Conservation (phyloP, 2,113 vertebrate genomes). For the Rostratula benghalensis region DNA sequence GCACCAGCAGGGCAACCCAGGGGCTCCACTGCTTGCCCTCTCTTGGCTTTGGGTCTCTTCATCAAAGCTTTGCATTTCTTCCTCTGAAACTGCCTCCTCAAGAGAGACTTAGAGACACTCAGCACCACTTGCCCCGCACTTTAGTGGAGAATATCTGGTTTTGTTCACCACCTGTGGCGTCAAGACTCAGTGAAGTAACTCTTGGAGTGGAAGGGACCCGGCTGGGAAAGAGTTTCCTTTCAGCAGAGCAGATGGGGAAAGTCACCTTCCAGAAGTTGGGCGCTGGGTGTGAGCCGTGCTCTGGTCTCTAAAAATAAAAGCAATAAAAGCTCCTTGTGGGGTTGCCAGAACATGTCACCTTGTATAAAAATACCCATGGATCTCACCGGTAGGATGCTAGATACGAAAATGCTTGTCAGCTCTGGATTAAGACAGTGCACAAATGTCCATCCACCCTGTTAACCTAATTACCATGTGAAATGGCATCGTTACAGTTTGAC, state of each 20-base stretch:
- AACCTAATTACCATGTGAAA: slow-evolving; percentile 35
- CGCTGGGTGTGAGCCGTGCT: background rate
- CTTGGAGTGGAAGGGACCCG: background rate
- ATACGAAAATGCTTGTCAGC: slow-evolving; percentile 12
- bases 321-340: slow-evolving; percentile 51
- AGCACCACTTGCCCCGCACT: background rate
- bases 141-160: background rate
- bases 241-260: slow-evolving; percentile 15
- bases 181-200: background rate
- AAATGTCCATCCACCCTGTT: slow-evolving; percentile 53
- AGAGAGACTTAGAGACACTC: background rate
- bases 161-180: background rate
- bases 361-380: slow-evolving; percentile 48
- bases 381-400: slow-evolving; percentile 19
- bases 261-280: slow-evolving; percentile 27
- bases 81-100: background rate
- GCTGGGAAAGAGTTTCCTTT: background rate
- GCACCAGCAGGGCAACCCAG: background rate
- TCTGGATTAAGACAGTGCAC: slow-evolving; percentile 48
- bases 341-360: slow-evolving; percentile 47
- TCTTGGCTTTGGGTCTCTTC: background rate
- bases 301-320: slow-evolving; percentile 41
- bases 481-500: background rate
- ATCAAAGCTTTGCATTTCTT: background rate
- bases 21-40: background rate